Base-by-base conservation (phyloP, 2,888 invertebrate species). In the Antheraea assamensis region DNA sequence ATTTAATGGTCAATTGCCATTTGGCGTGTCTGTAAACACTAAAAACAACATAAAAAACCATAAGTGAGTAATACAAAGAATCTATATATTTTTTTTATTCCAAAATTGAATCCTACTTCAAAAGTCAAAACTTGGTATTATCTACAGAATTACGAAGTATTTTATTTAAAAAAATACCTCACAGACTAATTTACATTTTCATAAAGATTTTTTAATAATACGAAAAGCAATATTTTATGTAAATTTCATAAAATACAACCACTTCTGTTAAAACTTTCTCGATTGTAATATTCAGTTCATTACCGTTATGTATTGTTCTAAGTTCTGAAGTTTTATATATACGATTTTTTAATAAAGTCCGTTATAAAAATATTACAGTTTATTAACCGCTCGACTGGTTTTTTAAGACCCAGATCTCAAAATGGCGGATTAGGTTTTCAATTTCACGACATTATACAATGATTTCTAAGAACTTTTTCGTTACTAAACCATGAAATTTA, bases 221-320 rank as follows among this genome's bases (percentile, higher is more conserved):
- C 13, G 61, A 61, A 61, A 61, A 61, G 61, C 27, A 61, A 27
- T 27, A 27, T 61, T 61, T 61, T 61, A 61, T 61, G 61, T 61
- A 61, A 27, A 61, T 61, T 61, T 27, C 61, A 61, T 61, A 61
- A 61, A 27, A 61, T 27, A 61, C 24, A 27, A 61, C 27, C 61
- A 61, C 61, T 61, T 61, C 27, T 61, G 17, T 17, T 61, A 61
- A 61, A 61, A 61, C 27, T 61, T 61, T 61, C 61, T 27, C 13
- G 61, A 61, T 61, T 27, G 61, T 61, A 61, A 27, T 61, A 61
- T 61, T 61, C 61, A 61, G 61, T 61, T 61, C 24, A 61, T 61
- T 61, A 61, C 58, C 24, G 61, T 27, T 61, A 61, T 61, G 61
- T 17, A 61, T 61, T 61, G 27, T 61, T 61, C 17, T 27, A 61